Evolutionary conservation across 1,140 invertebrate genomes (phyloP).

Genomic region (Euura lappo): DNA sequence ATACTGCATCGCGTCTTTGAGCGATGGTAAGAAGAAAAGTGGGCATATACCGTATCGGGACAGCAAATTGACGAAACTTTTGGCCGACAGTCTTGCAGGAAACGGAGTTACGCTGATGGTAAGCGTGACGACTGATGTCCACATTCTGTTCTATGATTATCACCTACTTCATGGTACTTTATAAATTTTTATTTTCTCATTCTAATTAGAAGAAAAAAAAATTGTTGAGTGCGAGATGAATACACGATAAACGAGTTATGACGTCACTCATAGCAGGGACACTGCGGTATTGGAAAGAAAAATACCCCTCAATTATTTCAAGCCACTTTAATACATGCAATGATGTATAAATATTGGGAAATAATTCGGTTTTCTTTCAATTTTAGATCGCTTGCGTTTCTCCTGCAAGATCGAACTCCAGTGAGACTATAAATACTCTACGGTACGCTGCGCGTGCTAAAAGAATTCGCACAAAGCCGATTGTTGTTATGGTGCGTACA

Average conservation of each 20-base stretch:
- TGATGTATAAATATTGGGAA: too few species aligned
- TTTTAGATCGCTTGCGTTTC: constrained; percentile 91
- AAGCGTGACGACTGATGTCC: constrained; percentile 31
- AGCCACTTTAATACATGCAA: too few species aligned
- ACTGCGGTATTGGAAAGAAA: constrained; percentile 10
- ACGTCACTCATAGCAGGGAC: neutral
- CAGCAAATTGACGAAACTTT: constrained; percentile 90
- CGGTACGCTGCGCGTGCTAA: constrained; percentile 87
- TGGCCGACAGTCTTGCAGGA: constrained; percentile 93
- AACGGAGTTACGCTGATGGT: constrained; percentile 95
- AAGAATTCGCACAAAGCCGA: constrained; percentile 86
- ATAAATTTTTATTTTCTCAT: constrained; percentile 16
- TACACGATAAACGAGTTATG: neutral
- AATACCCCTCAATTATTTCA: too few species aligned
- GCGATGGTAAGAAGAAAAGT: constrained; percentile 79
- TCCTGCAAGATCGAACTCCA: constrained; percentile 82
- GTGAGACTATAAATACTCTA: constrained; percentile 91
- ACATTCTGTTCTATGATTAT: too few species aligned
- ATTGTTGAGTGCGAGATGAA: neutral
- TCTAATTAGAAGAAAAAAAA: neutral
- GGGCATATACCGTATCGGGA: constrained; percentile 93
- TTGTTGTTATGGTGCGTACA: constrained; percentile 87
- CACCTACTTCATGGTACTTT: neutral
- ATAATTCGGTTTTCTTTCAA: constrained; percentile 19
- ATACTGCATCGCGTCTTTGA: constrained; percentile 92